These are phyloP conservation scores for Muschampia plurimacula DNA, from an alignment of 2,888 invertebrate species.

Conservation along the genomic window DNA sequence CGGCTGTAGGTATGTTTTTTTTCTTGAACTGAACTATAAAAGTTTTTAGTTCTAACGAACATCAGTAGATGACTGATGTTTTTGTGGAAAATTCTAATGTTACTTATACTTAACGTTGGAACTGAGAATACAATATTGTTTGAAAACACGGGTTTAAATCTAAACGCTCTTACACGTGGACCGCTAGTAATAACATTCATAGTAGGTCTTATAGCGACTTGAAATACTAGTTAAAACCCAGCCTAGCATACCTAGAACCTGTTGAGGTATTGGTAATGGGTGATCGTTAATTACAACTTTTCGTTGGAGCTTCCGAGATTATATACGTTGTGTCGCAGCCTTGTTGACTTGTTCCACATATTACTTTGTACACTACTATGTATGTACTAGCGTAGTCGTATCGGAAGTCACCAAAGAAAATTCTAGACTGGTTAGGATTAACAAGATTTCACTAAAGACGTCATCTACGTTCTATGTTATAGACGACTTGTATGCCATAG, in stretches of 20 bases:
- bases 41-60: too few species aligned
- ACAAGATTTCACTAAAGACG: too few species aligned
- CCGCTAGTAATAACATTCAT: conserved; percentile 31
- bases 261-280: conserved; percentile 1
- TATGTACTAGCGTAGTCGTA: too few species aligned
- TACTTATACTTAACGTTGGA: background rate
- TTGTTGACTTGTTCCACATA: background rate
- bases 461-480: too few species aligned
- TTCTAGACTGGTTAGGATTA: background rate
- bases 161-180: conserved; percentile 46
- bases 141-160: conserved; percentile 28
- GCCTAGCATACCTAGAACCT: background rate
- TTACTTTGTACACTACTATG: too few species aligned
- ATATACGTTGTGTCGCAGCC: background rate
- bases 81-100: conserved; percentile 6
- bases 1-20: too few species aligned
- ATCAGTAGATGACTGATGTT: background rate
- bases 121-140: conserved; percentile 40
- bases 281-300: background rate
- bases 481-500: too few species aligned
- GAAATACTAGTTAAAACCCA: conserved; percentile 21
- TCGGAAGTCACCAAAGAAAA: background rate
- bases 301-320: background rate
- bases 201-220: conserved; percentile 16
- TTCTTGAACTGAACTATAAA: too few species aligned